These are phyloP conservation scores for Eupithecia pulchellata DNA, from an alignment of 2,888 invertebrate species.

Conservation along the genomic window DNA sequence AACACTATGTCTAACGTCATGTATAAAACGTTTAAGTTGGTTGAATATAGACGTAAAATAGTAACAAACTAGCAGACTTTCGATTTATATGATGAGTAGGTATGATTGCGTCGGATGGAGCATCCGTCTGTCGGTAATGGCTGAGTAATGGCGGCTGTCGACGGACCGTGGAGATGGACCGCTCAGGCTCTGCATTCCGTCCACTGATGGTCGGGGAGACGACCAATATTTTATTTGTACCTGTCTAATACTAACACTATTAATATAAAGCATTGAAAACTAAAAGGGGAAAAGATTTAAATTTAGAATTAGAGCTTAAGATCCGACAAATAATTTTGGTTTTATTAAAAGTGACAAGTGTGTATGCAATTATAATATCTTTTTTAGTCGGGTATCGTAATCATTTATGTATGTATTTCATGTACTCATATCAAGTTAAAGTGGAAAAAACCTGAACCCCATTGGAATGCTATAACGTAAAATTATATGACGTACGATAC, in stretches of 20 bases:
- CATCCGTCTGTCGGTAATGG: conserved; percentile 10
- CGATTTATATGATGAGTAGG: not conserved
- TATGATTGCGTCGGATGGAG: not conserved
- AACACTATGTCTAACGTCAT: not conserved
- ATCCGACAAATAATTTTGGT: not conserved
- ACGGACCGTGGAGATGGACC: not conserved
- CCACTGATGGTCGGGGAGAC: not conserved
- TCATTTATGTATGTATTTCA: no score
- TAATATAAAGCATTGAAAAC: not conserved
- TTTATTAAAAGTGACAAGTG: not conserved
- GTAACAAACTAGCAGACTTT: conserved; percentile 5
- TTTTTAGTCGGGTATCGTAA: no score
- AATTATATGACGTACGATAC: no score
- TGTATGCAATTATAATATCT: no score
- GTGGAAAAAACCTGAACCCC: no score
- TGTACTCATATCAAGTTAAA: no score
- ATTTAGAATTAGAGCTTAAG: not conserved
- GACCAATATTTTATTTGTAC: not conserved
- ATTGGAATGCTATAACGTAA: no score
- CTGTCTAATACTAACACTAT: not conserved
- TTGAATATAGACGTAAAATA: not conserved
- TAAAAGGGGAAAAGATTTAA: not conserved
- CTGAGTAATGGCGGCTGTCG: conserved; percentile 11
- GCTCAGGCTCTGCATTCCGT: not conserved
- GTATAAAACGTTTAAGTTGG: not conserved